Evolutionary conservation across 2,113 vertebrate species (phyloP).

Genomic region (Regulus satrapa): DNA sequence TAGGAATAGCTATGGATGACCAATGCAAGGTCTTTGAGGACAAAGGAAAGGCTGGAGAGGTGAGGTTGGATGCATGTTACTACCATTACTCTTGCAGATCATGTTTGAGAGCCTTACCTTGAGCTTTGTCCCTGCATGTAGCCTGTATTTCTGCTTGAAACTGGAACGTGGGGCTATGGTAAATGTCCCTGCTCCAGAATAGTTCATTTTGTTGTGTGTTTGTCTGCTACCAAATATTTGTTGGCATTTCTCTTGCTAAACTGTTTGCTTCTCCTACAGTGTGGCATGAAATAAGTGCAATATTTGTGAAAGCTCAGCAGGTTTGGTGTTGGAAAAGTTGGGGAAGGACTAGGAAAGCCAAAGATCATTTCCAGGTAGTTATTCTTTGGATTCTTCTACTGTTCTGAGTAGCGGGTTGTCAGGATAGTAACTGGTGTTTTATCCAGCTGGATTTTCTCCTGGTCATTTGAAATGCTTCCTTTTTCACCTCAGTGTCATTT

Average conservation of each 20-base stretch:
- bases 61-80: not conserved
- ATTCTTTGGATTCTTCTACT: not conserved
- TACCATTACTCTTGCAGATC: not conserved
- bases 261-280: not conserved
- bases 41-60: not conserved
- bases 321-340: not conserved
- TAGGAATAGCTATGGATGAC: not conserved
- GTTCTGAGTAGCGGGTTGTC: fast-evolving
- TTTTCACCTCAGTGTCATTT: slow-evolving; percentile 2
- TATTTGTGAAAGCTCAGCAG: not conserved
- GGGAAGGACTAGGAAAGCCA: not conserved
- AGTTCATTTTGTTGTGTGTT: not conserved
- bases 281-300: not conserved
- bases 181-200: not conserved
- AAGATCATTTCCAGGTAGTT: not conserved
- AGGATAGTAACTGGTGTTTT: not conserved
- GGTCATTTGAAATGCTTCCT: slow-evolving; percentile 17
- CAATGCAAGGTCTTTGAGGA: not conserved
- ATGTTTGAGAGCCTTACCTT: not conserved
- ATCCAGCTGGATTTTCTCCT: not conserved
- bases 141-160: not conserved
- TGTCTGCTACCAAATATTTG: not conserved
- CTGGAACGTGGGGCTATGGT: not conserved
- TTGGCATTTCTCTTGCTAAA: not conserved
- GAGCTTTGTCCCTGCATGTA: not conserved